Conservation (phyloP, 2,888 invertebrate species). For the Idaea dimidiata region DNA sequence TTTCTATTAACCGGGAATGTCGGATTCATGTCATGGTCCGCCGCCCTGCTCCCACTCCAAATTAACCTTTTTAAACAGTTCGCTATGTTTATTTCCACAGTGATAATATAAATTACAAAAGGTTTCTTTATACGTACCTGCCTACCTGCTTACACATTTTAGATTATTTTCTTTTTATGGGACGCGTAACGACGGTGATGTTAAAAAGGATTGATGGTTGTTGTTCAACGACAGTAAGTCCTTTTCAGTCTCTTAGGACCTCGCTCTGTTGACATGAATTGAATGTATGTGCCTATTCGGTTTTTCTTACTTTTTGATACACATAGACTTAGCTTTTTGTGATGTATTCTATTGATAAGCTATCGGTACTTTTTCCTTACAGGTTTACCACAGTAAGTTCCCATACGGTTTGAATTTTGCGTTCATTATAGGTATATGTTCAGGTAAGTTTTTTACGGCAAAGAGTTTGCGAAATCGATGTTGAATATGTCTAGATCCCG, state of each 20-base stretch:
- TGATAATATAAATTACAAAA: constrained; percentile 18
- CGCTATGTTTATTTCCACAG: constrained; percentile 23
- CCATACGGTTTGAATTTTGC: neutral
- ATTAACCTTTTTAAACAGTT: constrained; percentile 33
- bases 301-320: neutral
- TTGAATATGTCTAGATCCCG: no score
- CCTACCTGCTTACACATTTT: neutral
- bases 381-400: neutral
- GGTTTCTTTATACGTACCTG: neutral
- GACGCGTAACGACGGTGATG: neutral
- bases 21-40: constrained; percentile 28
- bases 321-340: neutral
- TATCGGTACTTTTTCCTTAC: neutral
- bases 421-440: neutral
- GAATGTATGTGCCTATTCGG: neutral
- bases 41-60: constrained; percentile 21
- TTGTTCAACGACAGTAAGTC: neutral
- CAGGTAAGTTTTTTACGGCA: neutral
- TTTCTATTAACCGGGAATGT: constrained; percentile 21
- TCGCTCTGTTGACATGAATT: neutral
- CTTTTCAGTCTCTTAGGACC: neutral
- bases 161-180: constrained; percentile 1
- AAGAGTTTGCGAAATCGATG: no score
- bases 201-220: neutral
- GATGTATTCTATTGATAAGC: neutral